phyloP scores from a whole-genome alignment of 2,888 invertebrate species.

The Pilophorus perplexus region DNA sequence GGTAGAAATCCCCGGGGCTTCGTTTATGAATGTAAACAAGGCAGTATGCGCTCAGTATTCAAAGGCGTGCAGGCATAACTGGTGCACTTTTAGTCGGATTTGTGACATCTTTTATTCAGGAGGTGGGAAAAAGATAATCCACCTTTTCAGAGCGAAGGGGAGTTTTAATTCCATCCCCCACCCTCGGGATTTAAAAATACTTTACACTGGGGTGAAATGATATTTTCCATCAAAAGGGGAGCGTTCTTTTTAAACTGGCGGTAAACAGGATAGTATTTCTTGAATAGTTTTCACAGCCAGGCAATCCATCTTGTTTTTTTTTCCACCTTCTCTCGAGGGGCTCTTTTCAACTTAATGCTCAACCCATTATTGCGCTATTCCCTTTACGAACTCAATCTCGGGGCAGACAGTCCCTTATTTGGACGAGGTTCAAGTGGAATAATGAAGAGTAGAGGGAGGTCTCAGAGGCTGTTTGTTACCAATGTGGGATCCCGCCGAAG shows the following conservation, averaged over 20 bases:
- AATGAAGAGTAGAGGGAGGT: neutral
- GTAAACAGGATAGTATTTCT: neutral
- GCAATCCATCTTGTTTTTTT: constrained; percentile 2
- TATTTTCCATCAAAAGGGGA: neutral
- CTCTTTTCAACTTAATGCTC: neutral
- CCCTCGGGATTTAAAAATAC: constrained; percentile 14
- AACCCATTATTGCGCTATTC: neutral
- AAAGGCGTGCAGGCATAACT: neutral
- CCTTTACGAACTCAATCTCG: neutral
- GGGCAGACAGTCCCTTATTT: neutral
- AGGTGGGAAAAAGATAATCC: neutral
- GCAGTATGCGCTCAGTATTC: constrained; percentile 13
- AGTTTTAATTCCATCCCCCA: constrained; percentile 1
- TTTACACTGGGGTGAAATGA: constrained; percentile 1
- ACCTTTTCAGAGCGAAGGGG: neutral
- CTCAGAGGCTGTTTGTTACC: neutral
- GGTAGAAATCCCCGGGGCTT: neutral
- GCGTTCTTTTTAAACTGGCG: neutral
- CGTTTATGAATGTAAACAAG: constrained; percentile 14
- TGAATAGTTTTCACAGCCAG: constrained; percentile 1
- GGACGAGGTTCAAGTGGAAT: neutral
- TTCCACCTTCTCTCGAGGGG: neutral
- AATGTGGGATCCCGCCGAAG: neutral
- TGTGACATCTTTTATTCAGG: constrained; percentile 12
- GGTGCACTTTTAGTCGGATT: constrained; percentile 9